phyloP scores from a whole-genome alignment of 1,140 invertebrate species.

The Cephus cinctus region DNA sequence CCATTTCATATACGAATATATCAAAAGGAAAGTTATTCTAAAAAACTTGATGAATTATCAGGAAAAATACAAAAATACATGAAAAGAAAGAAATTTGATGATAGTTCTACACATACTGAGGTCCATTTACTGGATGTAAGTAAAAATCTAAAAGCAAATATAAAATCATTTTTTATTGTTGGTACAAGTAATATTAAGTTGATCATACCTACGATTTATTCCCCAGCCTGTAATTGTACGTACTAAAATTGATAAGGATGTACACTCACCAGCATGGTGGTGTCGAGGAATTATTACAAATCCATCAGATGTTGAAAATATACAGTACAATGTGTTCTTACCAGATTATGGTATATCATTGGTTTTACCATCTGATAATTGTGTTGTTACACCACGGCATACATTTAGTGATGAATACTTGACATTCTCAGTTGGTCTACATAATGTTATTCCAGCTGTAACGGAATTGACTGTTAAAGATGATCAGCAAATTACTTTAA shows the following conservation, averaged over 20 bases:
- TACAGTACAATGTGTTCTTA: slow-evolving; percentile 34
- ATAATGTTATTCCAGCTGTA: slow-evolving; percentile 32
- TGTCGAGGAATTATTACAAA: slow-evolving; percentile 34
- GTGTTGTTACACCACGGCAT: slow-evolving; percentile 19
- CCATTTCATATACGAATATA: slow-evolving; percentile 29
- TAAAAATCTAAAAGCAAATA: neutral
- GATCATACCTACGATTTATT: neutral
- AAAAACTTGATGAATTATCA: slow-evolving; percentile 11
- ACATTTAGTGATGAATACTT: slow-evolving; percentile 26
- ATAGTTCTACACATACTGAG: slow-evolving; percentile 20
- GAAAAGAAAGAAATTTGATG: slow-evolving; percentile 16
- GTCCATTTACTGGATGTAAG: slow-evolving; percentile 5
- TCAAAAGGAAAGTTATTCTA: slow-evolving; percentile 7
- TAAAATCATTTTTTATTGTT: neutral
- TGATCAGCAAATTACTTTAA: slow-evolving; percentile 8
- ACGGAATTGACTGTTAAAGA: slow-evolving; percentile 4
- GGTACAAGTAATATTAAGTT: neutral
- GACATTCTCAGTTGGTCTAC: slow-evolving; percentile 30
- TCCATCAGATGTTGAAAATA: slow-evolving; percentile 2
- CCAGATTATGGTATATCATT: slow-evolving; percentile 36
- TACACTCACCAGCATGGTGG: slow-evolving; percentile 29
- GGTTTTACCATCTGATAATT: slow-evolving; percentile 22
- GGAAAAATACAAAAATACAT: slow-evolving; percentile 18
- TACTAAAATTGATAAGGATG: slow-evolving; percentile 12
- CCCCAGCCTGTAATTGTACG: slow-evolving; percentile 27